Percentiles rank a stretch among this genome's conserved stretches.
phyloP scores from a whole-genome alignment of 2,797 vertebrate species.

The Prionace glauca region DNA sequence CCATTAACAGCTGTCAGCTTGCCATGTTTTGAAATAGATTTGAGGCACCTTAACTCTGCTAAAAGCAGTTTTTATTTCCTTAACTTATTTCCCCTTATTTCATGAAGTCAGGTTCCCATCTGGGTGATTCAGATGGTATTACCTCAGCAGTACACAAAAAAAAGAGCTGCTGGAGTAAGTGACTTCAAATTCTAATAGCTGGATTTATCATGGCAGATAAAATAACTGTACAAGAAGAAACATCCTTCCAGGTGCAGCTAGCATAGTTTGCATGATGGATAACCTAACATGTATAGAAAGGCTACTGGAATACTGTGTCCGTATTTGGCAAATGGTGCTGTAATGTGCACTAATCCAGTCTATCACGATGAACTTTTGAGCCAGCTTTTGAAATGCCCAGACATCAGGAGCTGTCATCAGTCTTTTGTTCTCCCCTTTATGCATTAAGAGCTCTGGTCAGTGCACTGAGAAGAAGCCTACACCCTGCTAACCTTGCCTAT shows the following conservation, averaged over 20 bases:
- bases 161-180: not conserved
- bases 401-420: conserved; percentile 51
- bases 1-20: conserved; percentile 22
- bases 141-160: not conserved
- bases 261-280: conserved; percentile 45
- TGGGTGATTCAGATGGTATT: not conserved
- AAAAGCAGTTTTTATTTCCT: not conserved
- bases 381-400: conserved; percentile 42
- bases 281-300: conserved; percentile 44
- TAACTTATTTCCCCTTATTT: not conserved
- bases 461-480: conserved; percentile 34
- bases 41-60: not conserved
- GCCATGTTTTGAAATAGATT: not conserved
- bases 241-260: conserved; percentile 28
- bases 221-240: conserved; percentile 32
- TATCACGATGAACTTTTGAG: conserved; percentile 46
- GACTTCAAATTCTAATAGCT: conserved; percentile 32
- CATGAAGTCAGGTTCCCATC: not conserved
- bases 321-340: conserved; percentile 44
- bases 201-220: not conserved
- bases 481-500: conserved; percentile 48
- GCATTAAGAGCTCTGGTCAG: conserved; percentile 41
- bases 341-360: conserved; percentile 46
- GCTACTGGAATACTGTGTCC: conserved; percentile 44
- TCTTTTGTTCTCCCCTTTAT: conserved; percentile 45